Base-by-base conservation (phyloP, 2,797 vertebrate genomes). In the Lagorchestes hirsutus region DNA sequence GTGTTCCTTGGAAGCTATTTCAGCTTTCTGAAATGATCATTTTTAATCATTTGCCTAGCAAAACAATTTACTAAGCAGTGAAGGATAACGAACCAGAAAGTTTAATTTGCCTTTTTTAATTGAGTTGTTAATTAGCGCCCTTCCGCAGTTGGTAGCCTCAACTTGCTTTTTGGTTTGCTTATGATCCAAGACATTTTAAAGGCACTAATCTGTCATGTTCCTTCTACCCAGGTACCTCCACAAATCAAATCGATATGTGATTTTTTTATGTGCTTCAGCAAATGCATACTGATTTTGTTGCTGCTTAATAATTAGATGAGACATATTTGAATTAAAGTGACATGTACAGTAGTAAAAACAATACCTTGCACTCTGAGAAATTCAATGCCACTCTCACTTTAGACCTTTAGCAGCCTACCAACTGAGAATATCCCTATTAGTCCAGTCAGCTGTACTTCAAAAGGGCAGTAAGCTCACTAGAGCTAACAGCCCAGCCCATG, bases 51-150 rank as follows among this genome's bases (percentile, higher is more conserved):
- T 98, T 90, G 93, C 97, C 97, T 98, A 98, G 98, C 98, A 99
- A 98, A 99, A 99, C 98, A 99, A 98, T 99, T 98, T 98, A 98
- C 98, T 98, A 98, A 98, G 98, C 98, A 98, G 97, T 96, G 98
- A 98, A 98, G 98, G 98, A 99, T 98, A 98, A 98, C 92, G 95
- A 98, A 98, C 98, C 98, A 98, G 98, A 98, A 98, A 98, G 98
- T 99, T 99, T 99, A 99, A 99, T 99, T 99, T 99, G 98, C 98
- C 97, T 98, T 98, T 98, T 99, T 99, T 98, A 99, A 99, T 99
- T 99, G 98, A 99, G 99, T 98, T 99, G 99, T 99, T 99, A 99
- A 99, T 99, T 98, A 99, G 98, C 97, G 98, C 97, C 98, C 98
- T 97, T 98, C 98, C 95, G 97, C 98, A 91, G 92, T 92, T 98